Evolutionary conservation across 1,140 invertebrate genomes (phyloP), one percentile per base, ranked within the genome.

Genomic region (Zaprionus africanus): DNA sequence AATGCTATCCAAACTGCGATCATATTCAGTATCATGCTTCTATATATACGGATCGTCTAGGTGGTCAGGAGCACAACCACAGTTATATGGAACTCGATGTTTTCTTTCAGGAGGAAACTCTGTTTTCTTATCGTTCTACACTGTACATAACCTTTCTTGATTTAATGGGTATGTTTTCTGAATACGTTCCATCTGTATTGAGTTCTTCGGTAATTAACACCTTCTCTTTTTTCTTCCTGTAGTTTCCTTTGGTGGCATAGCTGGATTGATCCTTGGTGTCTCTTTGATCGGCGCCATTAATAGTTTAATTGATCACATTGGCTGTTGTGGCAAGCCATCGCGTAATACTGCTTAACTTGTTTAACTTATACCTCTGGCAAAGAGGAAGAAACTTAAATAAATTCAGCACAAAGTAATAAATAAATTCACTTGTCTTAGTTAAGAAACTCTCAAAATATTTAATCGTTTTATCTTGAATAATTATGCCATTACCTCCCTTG

Each of bases 231-330:
- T 24, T 5, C 12, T 5, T 38, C 36, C 4, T 28, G 2, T 26
- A 90, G 86, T 91, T 63, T 91, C 88, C 7, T 91, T 56, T 69
- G 88, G 88, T 15, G 88, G 88, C 53, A 85, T 91, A 36, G 88
- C 88, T 9, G 88, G 88, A 17, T 38, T 91, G 24, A 78, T 91
- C 26, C 59, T 91, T 67, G 88, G 88, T n/a, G 28, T 82, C 1
- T 91, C 88, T 0, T 54, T 91, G 1, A 34, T 91, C 15, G 88
- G 88, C 31, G 58, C 54, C 26, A 58, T 91, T 15, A 84, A 88
- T 62, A 31, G 51, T 15, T 19, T 88, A 13, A 64, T 91, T 46
- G 66, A 90, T 68, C 80, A 59, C 31, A 77, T 90, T 22, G 41
- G 51, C 46, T 65, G 73, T 26, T 88, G 80, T 43, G 72, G 26